A percentile compares a stretch with the other conserved stretches of the same genome.
Conservation (phyloP, 2,797 vertebrate species). For the Sphaeramia orbicularis region DNA sequence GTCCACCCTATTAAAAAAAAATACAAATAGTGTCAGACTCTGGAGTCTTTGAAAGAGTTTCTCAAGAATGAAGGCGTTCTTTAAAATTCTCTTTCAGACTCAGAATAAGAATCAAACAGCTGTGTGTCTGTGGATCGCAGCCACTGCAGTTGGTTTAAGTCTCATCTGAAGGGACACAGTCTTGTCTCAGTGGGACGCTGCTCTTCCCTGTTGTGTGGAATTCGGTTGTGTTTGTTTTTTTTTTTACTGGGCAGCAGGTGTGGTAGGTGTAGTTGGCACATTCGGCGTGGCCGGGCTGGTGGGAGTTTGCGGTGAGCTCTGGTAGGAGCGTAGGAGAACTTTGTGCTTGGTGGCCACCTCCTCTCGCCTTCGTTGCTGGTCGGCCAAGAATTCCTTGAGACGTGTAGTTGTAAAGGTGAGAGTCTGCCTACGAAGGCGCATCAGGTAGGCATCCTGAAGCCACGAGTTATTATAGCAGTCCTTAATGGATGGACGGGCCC, state of each 20-base stretch:
- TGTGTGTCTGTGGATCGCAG: slow-evolving; percentile 43
- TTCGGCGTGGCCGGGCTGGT: slow-evolving; percentile 81
- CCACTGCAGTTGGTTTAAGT: slow-evolving; percentile 62
- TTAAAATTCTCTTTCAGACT: slow-evolving; percentile 38
- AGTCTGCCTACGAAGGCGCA: slow-evolving; percentile 96
- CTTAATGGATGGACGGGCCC: slow-evolving; percentile 95
- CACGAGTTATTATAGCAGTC: slow-evolving; percentile 96
- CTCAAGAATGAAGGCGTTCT: slow-evolving; percentile 27
- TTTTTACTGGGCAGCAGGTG: slow-evolving; percentile 85
- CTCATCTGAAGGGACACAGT: slow-evolving; percentile 43
- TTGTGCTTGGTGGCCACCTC: slow-evolving; percentile 94
- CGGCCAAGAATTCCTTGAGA: slow-evolving; percentile 97
- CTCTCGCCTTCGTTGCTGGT: slow-evolving; percentile 89
- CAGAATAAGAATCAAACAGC: slow-evolving; percentile 34
- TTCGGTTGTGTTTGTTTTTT: slow-evolving; percentile 14
- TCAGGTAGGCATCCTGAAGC: slow-evolving; percentile 98
- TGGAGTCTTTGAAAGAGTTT: slow-evolving; percentile 60
- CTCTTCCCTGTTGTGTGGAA: slow-evolving; percentile 36
- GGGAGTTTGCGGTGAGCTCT: slow-evolving; percentile 85
- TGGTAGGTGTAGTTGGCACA: slow-evolving; percentile 63
- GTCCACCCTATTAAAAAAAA: slow-evolving; percentile 47
- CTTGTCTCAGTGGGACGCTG: slow-evolving; percentile 22
- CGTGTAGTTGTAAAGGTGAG: slow-evolving; percentile 97
- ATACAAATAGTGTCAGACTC: slow-evolving; percentile 43
- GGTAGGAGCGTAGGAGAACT: slow-evolving; percentile 97